Evolutionary conservation across 2,888 invertebrate species (phyloP), one percentile per base, ranked within the genome.

Genomic region (Cosmia trapezina): DNA sequence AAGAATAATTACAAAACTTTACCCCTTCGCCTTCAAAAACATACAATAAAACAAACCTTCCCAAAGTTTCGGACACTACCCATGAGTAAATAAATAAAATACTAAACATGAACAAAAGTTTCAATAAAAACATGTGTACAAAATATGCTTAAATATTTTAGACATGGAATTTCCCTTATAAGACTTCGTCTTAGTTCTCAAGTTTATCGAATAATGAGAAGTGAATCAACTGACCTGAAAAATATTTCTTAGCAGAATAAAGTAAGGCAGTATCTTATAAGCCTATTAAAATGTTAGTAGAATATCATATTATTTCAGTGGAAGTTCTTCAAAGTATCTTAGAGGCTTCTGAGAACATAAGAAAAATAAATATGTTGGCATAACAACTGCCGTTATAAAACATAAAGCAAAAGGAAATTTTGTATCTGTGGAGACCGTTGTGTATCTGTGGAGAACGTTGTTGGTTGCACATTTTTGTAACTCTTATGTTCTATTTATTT

Each of bases 161-260:
- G n/a, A 77, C 64, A 68, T 17, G 49, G 17, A 70, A 69, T 69
- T 53, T 68, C 61, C 68, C 59, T 85, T 85, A 47, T 8, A 11
- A 73, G 33, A 33, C 41, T 63, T 61, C 49, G n/a, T 8, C 33
- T 63, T 28, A 51, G 9, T 69, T 73, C 37, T 37, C 5, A 56
- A 81, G 60, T 77, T 69, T 12, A 12, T 11, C 17, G 47, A 78
- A 73, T 60, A 71, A 56, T 67, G 49, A 43, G 45, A 53, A 47
- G 8, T n/a, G 22, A 12, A 43, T 49, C 49, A 57, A 63, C 45
- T 56, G n/a, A 60, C 41, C 19, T 63, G 22, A 49, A 59, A 68
- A 70, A 70, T 70, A 54, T 62, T 54, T 45, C 45, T 56, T 69
- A 61, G 57, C 54, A 67, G 28, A 49, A 82, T 78, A 28, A 69